Evolutionary conservation across 2,797 vertebrate genomes (phyloP).

Genomic region (Poeciliopsis turneri): DNA sequence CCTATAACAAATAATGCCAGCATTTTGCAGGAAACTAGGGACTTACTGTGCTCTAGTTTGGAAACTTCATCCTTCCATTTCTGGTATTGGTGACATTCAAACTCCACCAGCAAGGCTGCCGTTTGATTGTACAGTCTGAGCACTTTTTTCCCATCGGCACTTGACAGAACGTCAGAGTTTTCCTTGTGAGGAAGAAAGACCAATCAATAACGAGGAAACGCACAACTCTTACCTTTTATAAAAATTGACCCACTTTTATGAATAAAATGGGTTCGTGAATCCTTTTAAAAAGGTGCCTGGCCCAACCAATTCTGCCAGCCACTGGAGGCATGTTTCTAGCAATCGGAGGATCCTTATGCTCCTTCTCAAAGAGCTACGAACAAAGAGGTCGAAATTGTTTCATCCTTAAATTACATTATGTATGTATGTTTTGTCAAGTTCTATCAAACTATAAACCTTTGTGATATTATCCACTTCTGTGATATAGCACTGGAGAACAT

Average conservation of each 20-base stretch:
- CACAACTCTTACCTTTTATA: not conserved
- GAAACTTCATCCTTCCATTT: constrained; percentile 82
- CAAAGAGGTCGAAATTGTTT: not conserved
- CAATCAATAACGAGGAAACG: not conserved
- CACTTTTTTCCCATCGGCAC: constrained; percentile 78
- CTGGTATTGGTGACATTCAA: constrained; percentile 78
- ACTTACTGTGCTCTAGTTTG: constrained; percentile 79
- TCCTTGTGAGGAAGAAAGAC: constrained; percentile 65
- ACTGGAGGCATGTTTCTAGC: constrained; percentile 83
- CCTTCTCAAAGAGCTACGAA: constrained; percentile 77
- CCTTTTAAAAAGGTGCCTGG: constrained; percentile 82
- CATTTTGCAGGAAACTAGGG: not conserved
- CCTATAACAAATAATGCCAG: not conserved
- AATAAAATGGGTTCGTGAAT: constrained; percentile 84
- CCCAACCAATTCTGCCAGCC: constrained; percentile 85
- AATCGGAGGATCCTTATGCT: constrained; percentile 81
- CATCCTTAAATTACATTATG: not conserved
- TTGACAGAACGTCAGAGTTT: constrained; percentile 81
- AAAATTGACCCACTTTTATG: constrained; percentile 78
- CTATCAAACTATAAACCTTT: constrained; percentile 70
- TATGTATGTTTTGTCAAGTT: not conserved
- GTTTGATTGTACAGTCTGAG: constrained; percentile 83
- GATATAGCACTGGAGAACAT: constrained; percentile 81
- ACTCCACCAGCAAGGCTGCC: constrained; percentile 79
- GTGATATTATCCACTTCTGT: constrained; percentile 81